phyloP scores from a whole-genome alignment of 2,888 invertebrate genomes.

The Chalcosyrphus nemorum region DNA sequence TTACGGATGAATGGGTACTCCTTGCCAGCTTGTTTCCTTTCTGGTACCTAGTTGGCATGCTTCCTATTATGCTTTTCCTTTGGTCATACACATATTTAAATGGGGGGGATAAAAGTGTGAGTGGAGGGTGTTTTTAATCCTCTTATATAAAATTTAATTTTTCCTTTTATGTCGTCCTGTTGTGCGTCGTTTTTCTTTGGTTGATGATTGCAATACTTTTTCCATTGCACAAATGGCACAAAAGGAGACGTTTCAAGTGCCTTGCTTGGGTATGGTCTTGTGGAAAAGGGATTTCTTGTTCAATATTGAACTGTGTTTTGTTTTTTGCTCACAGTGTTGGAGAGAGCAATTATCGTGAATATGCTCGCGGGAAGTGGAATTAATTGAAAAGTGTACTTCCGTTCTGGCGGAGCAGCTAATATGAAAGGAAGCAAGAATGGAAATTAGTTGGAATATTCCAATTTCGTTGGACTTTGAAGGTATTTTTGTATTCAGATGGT shows the following conservation, averaged over 20 bases:
- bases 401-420: background rate
- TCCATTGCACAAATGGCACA: slow-evolving; percentile 22
- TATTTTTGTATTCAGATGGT: background rate
- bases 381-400: background rate
- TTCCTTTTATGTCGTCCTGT: slow-evolving; percentile 33
- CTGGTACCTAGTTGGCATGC: slow-evolving; percentile 14
- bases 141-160: slow-evolving; percentile 50
- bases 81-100: slow-evolving; percentile 30
- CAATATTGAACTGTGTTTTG: slow-evolving; percentile 36
- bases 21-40: slow-evolving; percentile 56
- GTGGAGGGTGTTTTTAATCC: slow-evolving; percentile 41
- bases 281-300: background rate
- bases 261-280: background rate
- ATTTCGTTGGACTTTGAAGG: background rate
- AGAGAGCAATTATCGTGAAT: slow-evolving; percentile 26
- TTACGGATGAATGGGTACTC: slow-evolving; percentile 50
- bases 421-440: background rate
- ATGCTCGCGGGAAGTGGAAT: slow-evolving; percentile 6
- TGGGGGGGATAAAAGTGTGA: background rate
- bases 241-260: slow-evolving; percentile 25
- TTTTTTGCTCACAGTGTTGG: background rate
- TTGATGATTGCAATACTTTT: slow-evolving; percentile 7
- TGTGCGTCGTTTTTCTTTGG: slow-evolving; percentile 4
- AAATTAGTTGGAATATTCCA: background rate
- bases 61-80: background rate